phyloP scores from a whole-genome alignment of 2,113 vertebrate species.

The Phalacrocorax carbo region DNA sequence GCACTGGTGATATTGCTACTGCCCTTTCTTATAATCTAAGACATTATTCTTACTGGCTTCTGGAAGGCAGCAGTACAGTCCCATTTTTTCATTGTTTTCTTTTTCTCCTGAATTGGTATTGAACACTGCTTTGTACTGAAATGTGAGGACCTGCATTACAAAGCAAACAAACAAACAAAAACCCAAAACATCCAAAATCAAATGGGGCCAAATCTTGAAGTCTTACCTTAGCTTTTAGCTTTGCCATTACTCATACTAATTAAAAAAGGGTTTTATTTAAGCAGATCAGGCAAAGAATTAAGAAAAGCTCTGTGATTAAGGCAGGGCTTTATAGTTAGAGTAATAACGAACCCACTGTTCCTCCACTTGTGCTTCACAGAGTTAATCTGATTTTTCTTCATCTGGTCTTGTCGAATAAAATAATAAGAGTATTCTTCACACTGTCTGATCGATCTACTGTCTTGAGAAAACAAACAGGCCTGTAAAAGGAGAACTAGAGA shows the following conservation, averaged over 20 bases:
- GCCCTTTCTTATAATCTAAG: constrained; percentile 77
- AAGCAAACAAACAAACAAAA: background rate
- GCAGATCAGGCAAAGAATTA: background rate
- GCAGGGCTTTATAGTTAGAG: background rate
- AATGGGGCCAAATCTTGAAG: background rate
- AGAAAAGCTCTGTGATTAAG: background rate
- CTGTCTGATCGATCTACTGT: background rate
- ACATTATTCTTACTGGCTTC: constrained; percentile 73
- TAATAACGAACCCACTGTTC: background rate
- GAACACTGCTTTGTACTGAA: constrained; percentile 24
- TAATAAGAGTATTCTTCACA: background rate
- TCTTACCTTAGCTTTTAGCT: background rate
- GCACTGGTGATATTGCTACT: constrained; percentile 70
- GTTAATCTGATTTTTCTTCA: background rate
- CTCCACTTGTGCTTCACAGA: background rate
- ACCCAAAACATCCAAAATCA: background rate
- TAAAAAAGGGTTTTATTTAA: background rate
- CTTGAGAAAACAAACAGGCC: background rate
- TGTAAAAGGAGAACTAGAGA: background rate
- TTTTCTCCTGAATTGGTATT: constrained; percentile 45
- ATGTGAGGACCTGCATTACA: background rate
- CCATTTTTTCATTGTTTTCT: constrained; percentile 1
- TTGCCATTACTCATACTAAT: background rate
- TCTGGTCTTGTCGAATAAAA: background rate
- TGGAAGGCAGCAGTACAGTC: constrained; percentile 45